Evolutionary conservation across 2,113 vertebrate species (phyloP).

Genomic region (Colossoma macropomum): DNA sequence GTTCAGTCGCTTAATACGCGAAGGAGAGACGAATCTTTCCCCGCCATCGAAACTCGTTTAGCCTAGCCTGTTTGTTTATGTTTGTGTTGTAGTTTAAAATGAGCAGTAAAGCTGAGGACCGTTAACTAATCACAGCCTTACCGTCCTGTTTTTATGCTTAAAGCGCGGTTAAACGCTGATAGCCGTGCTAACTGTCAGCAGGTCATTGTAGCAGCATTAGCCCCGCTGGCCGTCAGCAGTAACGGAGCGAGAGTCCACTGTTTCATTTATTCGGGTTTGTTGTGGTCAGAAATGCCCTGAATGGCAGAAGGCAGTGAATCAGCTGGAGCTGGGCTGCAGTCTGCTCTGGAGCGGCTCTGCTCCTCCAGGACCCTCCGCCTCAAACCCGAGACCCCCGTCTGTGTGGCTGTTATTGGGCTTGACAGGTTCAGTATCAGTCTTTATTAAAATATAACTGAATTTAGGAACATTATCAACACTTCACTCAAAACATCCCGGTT

Average conservation of each 20-base stretch:
- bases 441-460: neutral
- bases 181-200: too few relatives aligned
- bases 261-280: too few relatives aligned
- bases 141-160: too few relatives aligned
- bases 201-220: neutral
- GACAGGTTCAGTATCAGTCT: constrained; percentile 64
- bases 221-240: too few relatives aligned
- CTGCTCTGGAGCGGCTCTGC: constrained; percentile 44
- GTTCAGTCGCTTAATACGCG: neutral
- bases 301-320: neutral
- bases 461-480: too few relatives aligned
- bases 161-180: too few relatives aligned
- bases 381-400: constrained; percentile 49
- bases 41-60: neutral
- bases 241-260: too few relatives aligned
- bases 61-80: neutral
- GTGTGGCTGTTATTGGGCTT: constrained; percentile 72
- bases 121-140: too few relatives aligned
- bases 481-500: too few relatives aligned
- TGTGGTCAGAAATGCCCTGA: neutral
- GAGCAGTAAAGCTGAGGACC: too few relatives aligned
- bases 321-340: neutral
- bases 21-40: constrained; percentile 43
- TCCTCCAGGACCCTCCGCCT: constrained; percentile 48
- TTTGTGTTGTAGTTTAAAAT: neutral